Conservation (phyloP, 2,888 invertebrate genomes). For the Cacoxenus indagator region DNA sequence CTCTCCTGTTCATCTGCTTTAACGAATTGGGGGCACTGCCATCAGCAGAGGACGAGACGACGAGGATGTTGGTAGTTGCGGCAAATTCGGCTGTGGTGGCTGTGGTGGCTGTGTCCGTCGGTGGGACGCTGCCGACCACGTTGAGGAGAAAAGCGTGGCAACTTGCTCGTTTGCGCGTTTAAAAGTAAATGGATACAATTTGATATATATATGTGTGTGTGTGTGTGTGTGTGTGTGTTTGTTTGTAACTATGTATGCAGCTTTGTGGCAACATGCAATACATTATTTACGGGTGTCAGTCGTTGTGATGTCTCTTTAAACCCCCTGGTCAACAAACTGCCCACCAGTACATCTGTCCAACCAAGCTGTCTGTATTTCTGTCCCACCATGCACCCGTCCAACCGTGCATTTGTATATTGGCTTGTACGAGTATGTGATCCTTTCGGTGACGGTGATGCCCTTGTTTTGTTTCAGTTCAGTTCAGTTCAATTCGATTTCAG, state of each 20-base stretch:
- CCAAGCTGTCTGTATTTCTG: neutral
- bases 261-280: slow-evolving; percentile 12
- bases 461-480: slow-evolving; percentile 23
- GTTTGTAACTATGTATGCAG: slow-evolving; percentile 26
- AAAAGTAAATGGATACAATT: slow-evolving; percentile 50
- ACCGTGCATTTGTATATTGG: neutral
- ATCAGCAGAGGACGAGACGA: neutral
- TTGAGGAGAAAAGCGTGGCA: slow-evolving; percentile 56
- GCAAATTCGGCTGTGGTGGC: neutral
- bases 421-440: slow-evolving; percentile 25
- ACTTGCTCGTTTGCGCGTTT: slow-evolving; percentile 35
- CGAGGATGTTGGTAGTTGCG: neutral
- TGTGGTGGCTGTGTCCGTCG: neutral
- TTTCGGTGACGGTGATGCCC: slow-evolving; percentile 39
- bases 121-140: slow-evolving; percentile 18
- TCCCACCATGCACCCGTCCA: neutral
- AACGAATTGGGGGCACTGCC: slow-evolving; percentile 56
- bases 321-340: neutral
- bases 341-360: neutral
- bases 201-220: slow-evolving; percentile 1
- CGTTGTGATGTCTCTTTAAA: neutral
- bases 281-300: slow-evolving; percentile 21
- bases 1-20: slow-evolving; percentile 36
- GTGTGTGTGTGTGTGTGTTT: neutral
- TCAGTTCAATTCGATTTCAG: slow-evolving; percentile 33